Base-by-base conservation (phyloP, 2,888 invertebrate genomes). In the Ochropacha duplaris region DNA sequence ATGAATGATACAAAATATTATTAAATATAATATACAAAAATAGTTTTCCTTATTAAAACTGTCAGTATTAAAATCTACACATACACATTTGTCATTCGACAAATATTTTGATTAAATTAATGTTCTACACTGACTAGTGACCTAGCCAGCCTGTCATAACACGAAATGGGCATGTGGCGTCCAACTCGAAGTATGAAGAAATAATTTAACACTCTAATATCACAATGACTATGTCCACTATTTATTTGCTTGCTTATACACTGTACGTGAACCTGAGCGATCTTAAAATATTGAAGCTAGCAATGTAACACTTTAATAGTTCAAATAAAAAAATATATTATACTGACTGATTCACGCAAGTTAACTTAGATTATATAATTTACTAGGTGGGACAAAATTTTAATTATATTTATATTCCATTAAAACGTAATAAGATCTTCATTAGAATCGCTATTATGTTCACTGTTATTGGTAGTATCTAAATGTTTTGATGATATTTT, bases 391-490 rank as follows among this genome's bases (percentile, higher is more conserved):
- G 78, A 76, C 65, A 56, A 57, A 49, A 52, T 39, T 60, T 31
- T 31, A 31, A 31, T 12, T 11, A 68, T 34, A 55, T 39, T 24
- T 54, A 56, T 19, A 44, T 52, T 49, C 52, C 60, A 58, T 72
- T 79, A 92, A 86, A 92, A 91, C 68, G 87, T 79, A 62, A 93
- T 93, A 68, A 93, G 88, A 81, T 93, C 92, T 65, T 90, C 87
- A 71, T 65, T 78, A 57, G 75, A 68, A 54, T 76, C 73, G 49
- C 66, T 65, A 39, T 64, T 65, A 62, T 59, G 73, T 54, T 65
- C 68, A 61, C 61, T 66, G 58, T 68, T 61, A 39, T 71, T 74
- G 26, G 66, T 68, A 55, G 68, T 56, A 55, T 78, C 79, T 36
- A 71, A 39, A 62, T 74, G 74, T 78, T 82, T 91, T 22, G 91